Evolutionary conservation across 2,113 vertebrate genomes (phyloP).

Genomic region (Shinisaurus crocodilurus): DNA sequence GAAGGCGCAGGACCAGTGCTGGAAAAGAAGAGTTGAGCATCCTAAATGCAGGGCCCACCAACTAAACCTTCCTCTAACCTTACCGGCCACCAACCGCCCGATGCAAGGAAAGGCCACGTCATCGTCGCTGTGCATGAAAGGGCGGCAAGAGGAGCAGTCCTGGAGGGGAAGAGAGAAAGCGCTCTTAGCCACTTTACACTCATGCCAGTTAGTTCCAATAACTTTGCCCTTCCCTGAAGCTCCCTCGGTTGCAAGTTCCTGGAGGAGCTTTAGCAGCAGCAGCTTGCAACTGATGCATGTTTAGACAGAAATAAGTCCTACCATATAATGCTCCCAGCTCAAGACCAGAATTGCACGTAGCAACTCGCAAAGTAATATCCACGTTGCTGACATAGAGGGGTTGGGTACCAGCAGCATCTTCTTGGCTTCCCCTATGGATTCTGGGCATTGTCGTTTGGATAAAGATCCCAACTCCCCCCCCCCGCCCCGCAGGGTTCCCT

Average conservation of each 20-base stretch:
- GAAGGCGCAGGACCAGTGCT: no score
- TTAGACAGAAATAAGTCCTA: no score
- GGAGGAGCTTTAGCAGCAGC: background rate
- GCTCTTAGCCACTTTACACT: background rate
- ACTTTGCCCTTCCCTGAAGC: background rate
- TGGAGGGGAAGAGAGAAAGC: constrained; percentile 38
- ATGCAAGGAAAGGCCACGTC: constrained; percentile 90
- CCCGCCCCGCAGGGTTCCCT: no score
- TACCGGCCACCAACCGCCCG: constrained; percentile 90
- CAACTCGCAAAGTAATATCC: background rate
- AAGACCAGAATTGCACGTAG: background rate
- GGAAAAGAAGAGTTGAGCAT: background rate
- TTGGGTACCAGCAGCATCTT: no score
- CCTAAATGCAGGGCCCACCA: background rate
- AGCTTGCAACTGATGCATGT: no score
- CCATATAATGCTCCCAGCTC: background rate
- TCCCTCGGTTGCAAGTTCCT: background rate
- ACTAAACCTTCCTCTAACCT: constrained; percentile 12
- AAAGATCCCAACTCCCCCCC: background rate
- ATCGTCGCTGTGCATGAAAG: constrained; percentile 80
- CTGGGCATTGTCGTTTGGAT: no score
- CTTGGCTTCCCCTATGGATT: no score
- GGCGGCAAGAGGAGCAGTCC: constrained; percentile 22
- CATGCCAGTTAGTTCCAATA: background rate
- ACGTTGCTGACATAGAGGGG: no score